Evolutionary conservation across 2,888 invertebrate species (phyloP).

Genomic region (Pachliopta kotzebuea): DNA sequence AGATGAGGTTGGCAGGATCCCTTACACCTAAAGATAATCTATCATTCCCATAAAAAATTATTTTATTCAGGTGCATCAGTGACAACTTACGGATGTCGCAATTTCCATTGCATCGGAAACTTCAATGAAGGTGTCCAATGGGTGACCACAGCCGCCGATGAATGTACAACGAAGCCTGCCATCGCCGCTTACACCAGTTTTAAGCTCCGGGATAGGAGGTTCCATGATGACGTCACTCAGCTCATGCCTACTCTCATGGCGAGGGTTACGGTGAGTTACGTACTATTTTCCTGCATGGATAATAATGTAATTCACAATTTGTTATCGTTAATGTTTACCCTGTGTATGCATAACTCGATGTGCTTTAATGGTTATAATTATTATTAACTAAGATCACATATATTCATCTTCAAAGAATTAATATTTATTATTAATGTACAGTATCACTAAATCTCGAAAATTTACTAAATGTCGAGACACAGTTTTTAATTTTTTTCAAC

Average conservation of each 20-base stretch:
- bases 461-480: no score
- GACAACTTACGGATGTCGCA: conserved; percentile 42
- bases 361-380: no score
- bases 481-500: no score
- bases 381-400: no score
- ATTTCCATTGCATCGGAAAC: conserved; percentile 60
- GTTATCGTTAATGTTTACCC: no score
- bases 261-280: conserved; percentile 11
- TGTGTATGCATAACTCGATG: no score
- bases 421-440: no score
- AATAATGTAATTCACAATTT: no score
- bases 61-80: conserved; percentile 35
- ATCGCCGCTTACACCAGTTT: conserved; percentile 23
- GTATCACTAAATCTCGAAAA: no score
- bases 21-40: no score
- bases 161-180: conserved; percentile 39
- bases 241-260: conserved; percentile 26
- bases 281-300: conserved; percentile 1
- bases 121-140: conserved; percentile 67
- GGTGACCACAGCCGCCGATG: conserved; percentile 44
- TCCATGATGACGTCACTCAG: conserved; percentile 15
- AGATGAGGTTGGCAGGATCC: no score
- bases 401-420: no score
- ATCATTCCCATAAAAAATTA: neutral
- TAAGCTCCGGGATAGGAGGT: conserved; percentile 11